A percentile compares a stretch with the other conserved stretches of the same genome.
Conservation (phyloP, 2,113 vertebrate genomes). For the Corapipo altera region DNA sequence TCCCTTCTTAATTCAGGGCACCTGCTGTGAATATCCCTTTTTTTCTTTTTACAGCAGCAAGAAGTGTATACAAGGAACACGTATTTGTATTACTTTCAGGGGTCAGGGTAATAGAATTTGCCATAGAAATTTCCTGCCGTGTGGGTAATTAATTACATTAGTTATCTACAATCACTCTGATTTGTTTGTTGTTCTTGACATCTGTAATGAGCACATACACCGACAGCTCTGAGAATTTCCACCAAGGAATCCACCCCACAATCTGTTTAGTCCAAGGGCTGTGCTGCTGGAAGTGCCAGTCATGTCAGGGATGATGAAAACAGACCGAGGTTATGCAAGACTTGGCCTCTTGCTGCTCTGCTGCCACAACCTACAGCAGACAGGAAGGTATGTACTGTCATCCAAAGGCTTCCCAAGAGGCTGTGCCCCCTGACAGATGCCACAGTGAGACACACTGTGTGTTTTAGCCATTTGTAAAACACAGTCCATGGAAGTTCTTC, state of each 20-base stretch:
- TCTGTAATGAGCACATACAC: background rate
- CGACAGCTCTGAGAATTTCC: conserved; percentile 39
- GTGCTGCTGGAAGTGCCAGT: background rate
- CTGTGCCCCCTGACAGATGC: background rate
- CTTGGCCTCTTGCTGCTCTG: background rate
- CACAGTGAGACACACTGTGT: background rate
- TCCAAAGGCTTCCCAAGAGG: background rate
- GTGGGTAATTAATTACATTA: background rate
- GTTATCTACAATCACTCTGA: background rate
- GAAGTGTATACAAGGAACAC: background rate
- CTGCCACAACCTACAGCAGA: background rate
- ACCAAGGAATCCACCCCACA: background rate
- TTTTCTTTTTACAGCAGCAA: background rate
- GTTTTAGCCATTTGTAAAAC: background rate
- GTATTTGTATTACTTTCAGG: background rate
- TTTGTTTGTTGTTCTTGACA: background rate
- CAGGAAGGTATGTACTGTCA: accelerated
- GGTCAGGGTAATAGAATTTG: background rate
- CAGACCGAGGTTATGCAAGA: background rate
- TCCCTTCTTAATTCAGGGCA: background rate
- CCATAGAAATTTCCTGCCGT: background rate
- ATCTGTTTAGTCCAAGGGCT: conserved; percentile 24
- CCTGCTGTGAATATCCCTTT: background rate
- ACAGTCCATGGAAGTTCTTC: background rate
- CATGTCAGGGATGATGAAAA: background rate